Evolutionary conservation across 2,113 vertebrate species (phyloP), one percentile per base, ranked within the genome.

Genomic region (Mesitornis unicolor): DNA sequence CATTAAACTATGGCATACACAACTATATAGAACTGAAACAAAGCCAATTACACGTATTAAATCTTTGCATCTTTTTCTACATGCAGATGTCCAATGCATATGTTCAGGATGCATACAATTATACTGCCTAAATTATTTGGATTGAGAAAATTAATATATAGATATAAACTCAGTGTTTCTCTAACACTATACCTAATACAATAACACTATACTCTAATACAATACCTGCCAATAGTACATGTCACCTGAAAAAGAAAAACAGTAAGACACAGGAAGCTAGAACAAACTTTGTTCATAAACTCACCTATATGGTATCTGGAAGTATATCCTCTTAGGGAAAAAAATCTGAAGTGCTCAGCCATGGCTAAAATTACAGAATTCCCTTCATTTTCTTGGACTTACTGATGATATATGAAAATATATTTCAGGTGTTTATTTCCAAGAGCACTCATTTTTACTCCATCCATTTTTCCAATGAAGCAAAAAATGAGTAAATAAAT

Each of bases 271-370:
- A 79, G 16, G 13, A 94, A 90, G 12, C 36, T 54, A 79, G 54
- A 75, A 91, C 28, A 80, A 95, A 47, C 38, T 63, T 81, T 65
- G 18, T 20, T 35, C 78, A 76, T 60, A 63, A 94, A 97, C 96
- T 97, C 89, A 97, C 87, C 96, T 87, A 79, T 50, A 28, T 13
- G 91, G 47, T 53, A 84, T 56, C n/a, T 96, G 73, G 69, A 91
- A 83, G 87, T 57, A 87, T 48, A 78, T 94, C 89, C 84, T 95
- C 77, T 53, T 77, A 92, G 20, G 26, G 47, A 83, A 76, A 83
- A n/a, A 73, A 67, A 31, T 40, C 22, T 50, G 60, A 69, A 84
- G 25, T 50, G 12, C 61, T 85, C 60, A 90, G 67, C 28, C 92
- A 80, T 74, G 71, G 54, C 63, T 91, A 87, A 93, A 96, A 83